Evolutionary conservation across 1,140 invertebrate genomes (phyloP), one percentile per base, ranked within the genome.

Genomic region (Diorhabda carinulata): DNA sequence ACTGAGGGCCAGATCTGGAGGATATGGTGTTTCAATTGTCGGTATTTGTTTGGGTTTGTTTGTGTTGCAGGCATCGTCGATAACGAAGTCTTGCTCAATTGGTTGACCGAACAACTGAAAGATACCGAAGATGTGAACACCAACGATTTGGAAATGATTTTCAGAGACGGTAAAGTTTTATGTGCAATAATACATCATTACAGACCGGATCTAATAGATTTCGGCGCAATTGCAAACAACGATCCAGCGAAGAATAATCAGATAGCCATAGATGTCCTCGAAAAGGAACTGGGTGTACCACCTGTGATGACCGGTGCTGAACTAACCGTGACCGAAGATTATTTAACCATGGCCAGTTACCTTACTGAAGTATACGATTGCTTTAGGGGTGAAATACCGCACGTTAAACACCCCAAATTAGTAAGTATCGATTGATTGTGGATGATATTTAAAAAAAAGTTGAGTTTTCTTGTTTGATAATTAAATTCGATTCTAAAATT

Each of bases 141-240:
- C 41, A 84, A 85, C 43, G 88, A 94, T 79, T 84, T 94, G 74
- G 87, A 86, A 3, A 84, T 83, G 43, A 90, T 89, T 2, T 94
- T 94, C 82, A 88, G 88, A 79, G 87, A 87, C 81, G 94, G 94
- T 6, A 80, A 92, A 64, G 90, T 91, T 4, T 83, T 95, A 64
- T 93, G 90, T 83, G 91, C 91, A n/a, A 89, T 96, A 47, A 87
- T 96, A 72, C 87, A 91, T 80, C 89, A 91, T 74, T 96, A 96
- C 82, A 84, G 93, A 71, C 94, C 95, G n/a, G 91, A 96, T 83
- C 83, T 97, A 25, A 85, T 97, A 63, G 91, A 95, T 76, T 91
- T 90, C 75, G 81, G 83, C 72, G 84, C 86, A 45, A 81, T 95
- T 44, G 86, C 88, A 67, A 81, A 86, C 67, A 86, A 89, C 63